Conservation (phyloP, 2,113 vertebrate species). For the Grantiella picta region DNA sequence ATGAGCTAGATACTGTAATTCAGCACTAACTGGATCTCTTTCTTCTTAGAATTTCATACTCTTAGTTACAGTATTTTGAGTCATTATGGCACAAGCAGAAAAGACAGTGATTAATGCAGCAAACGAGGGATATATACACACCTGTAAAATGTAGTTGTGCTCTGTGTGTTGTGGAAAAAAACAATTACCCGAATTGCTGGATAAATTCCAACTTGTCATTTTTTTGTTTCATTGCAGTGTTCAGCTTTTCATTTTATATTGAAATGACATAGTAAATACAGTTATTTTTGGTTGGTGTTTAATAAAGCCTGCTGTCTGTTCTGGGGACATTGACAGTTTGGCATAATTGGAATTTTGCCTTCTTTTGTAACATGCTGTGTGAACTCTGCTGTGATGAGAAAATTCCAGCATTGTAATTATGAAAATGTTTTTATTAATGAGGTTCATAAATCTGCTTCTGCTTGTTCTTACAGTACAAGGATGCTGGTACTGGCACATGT, state of each 20-base stretch:
- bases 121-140: background rate
- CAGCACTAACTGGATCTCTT: background rate
- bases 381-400: background rate
- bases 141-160: background rate
- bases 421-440: background rate
- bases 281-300: background rate
- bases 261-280: background rate
- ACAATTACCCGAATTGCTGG: background rate
- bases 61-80: background rate
- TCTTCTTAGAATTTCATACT: background rate
- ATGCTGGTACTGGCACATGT: background rate
- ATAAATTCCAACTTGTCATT: background rate
- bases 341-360: background rate
- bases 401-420: background rate
- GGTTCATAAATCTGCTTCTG: background rate
- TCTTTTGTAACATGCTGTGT: background rate
- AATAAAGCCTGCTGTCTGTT: background rate
- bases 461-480: background rate
- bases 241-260: background rate
- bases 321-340: background rate
- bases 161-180: background rate
- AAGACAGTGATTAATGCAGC: background rate
- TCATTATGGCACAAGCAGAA: background rate
- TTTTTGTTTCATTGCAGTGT: background rate
- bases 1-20: background rate